Percentiles rank a stretch among this genome's conserved stretches.
phyloP scores from a whole-genome alignment of 2,888 invertebrate species.

The Flabesymbios commensalis region DNA sequence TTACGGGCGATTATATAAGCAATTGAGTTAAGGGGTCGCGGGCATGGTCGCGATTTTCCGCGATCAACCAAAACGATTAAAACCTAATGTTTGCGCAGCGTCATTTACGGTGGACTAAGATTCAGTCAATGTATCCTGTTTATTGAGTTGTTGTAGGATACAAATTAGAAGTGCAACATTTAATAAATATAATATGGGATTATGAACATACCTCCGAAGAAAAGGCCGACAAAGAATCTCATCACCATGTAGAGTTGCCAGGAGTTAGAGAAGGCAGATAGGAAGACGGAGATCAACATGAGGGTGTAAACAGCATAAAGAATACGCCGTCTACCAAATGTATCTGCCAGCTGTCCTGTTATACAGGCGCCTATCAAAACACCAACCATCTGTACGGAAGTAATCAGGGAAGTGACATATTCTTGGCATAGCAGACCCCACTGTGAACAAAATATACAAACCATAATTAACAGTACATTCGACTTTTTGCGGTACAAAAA shows the following conservation, averaged over 20 bases:
- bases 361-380: slow-evolving; percentile 9
- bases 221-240: slow-evolving; percentile 49
- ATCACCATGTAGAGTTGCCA: slow-evolving; percentile 54
- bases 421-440: slow-evolving; percentile 51
- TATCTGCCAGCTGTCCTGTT: slow-evolving; percentile 53
- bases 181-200: too few relatives aligned
- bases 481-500: too few relatives aligned
- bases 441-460: slow-evolving; percentile 37
- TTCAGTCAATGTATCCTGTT: too few relatives aligned
- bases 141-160: too few relatives aligned
- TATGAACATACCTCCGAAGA: slow-evolving; percentile 52
- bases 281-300: slow-evolving; percentile 46
- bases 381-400: slow-evolving; percentile 12
- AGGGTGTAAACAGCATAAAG: slow-evolving; percentile 46
- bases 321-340: slow-evolving; percentile 49
- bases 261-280: slow-evolving; percentile 46
- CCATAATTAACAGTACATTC: neutral
- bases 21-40: too few relatives aligned
- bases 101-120: too few relatives aligned
- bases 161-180: too few relatives aligned
- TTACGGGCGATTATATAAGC: too few relatives aligned
- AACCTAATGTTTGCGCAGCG: too few relatives aligned
- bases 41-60: too few relatives aligned
- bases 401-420: slow-evolving; percentile 18
- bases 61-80: too few relatives aligned